Evolutionary conservation across 2,888 invertebrate genomes (phyloP).

Genomic region (Protodeltote pygarga): DNA sequence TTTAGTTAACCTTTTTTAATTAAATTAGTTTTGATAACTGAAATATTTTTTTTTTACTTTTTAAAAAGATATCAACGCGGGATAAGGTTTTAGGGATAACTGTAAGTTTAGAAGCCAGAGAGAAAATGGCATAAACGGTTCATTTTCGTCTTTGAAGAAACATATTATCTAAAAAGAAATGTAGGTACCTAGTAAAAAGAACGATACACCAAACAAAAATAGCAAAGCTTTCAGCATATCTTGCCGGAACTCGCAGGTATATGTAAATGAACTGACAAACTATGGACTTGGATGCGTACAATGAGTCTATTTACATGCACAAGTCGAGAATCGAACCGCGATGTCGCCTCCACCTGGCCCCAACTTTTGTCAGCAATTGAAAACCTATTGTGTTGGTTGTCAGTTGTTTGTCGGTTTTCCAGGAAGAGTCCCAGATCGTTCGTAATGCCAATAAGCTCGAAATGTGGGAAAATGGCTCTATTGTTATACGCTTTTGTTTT

Average conservation of each 20-base stretch:
- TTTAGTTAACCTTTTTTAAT: constrained; percentile 16
- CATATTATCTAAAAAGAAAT: too few relatives aligned
- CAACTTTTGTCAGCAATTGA: constrained; percentile 45
- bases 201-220: constrained; percentile 3
- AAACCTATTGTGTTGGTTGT: constrained; percentile 43
- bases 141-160: too few relatives aligned
- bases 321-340: constrained; percentile 48
- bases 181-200: too few relatives aligned
- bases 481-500: constrained; percentile 36
- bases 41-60: not conserved
- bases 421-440: constrained; percentile 23
- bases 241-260: constrained; percentile 28
- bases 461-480: constrained; percentile 25
- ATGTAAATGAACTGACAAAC: constrained; percentile 40
- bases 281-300: constrained; percentile 30
- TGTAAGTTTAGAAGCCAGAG: too few relatives aligned
- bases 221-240: not conserved
- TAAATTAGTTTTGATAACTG: constrained; percentile 10
- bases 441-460: constrained; percentile 38
- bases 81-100: too few relatives aligned
- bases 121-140: too few relatives aligned
- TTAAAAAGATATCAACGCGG: not conserved
- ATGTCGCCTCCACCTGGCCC: constrained; percentile 47
- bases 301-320: constrained; percentile 54
- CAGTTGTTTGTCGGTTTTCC: constrained; percentile 38